Evolutionary conservation across 2,888 invertebrate genomes (phyloP).

Genomic region (Macropis europaea): DNA sequence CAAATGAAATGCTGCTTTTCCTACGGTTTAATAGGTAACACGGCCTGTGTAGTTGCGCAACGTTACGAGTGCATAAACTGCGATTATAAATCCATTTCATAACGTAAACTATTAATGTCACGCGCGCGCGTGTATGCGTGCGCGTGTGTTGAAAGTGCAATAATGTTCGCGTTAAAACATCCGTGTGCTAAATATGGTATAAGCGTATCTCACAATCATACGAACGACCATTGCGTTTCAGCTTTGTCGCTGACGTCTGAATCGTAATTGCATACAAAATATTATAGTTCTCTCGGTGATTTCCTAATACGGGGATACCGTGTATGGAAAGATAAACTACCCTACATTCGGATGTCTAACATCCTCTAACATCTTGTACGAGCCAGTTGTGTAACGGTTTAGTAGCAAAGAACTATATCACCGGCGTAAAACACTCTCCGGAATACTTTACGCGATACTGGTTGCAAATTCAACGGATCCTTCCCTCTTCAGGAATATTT

Average conservation of each 20-base stretch:
- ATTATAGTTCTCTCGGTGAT: constrained; percentile 34
- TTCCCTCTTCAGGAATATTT: constrained; percentile 8
- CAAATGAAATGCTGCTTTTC: constrained; percentile 11
- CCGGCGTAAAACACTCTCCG: constrained; percentile 23
- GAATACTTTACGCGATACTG: not conserved
- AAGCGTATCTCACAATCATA: constrained; percentile 58
- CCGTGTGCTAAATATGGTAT: constrained; percentile 54
- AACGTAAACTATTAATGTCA: constrained; percentile 43
- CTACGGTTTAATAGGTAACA: constrained; percentile 11
- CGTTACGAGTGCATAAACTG: constrained; percentile 25
- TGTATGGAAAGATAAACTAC: constrained; percentile 45
- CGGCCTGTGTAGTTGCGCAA: constrained; percentile 17
- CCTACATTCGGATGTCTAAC: constrained; percentile 54
- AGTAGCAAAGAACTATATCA: constrained; percentile 54
- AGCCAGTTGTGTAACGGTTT: constrained; percentile 54
- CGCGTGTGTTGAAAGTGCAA: constrained; percentile 34
- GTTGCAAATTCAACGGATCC: not conserved
- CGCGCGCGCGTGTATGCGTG: constrained; percentile 38
- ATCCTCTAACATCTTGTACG: constrained; percentile 33
- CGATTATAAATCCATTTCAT: constrained; percentile 60
- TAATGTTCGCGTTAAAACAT: constrained; percentile 51
- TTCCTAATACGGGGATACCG: constrained; percentile 32
- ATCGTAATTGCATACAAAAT: constrained; percentile 63
- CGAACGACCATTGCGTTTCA: constrained; percentile 34
- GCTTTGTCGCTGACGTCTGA: constrained; percentile 62